phyloP scores from a whole-genome alignment of 2,888 invertebrate genomes.

The Proisotoma minuta region DNA sequence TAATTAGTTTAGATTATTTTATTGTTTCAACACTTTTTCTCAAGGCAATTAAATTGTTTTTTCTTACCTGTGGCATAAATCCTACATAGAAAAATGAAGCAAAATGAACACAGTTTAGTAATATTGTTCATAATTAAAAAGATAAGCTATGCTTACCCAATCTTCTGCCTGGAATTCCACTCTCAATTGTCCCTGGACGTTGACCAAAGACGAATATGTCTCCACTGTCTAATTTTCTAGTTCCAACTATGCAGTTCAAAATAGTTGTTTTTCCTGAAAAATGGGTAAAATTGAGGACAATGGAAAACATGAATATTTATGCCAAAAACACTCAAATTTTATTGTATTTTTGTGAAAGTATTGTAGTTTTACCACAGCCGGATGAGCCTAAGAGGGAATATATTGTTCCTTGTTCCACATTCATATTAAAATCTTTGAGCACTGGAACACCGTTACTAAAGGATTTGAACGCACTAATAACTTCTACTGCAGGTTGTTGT shows the following conservation, averaged over 20 bases:
- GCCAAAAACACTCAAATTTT: no score
- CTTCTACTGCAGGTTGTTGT: conserved; percentile 72
- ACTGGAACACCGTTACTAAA: conserved; percentile 84
- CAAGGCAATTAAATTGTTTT: not conserved
- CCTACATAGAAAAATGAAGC: no score
- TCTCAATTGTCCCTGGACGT: conserved; percentile 50
- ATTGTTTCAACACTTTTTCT: not conserved
- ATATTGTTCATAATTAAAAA: no score
- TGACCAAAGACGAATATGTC: conserved; percentile 51
- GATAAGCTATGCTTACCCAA: no score
- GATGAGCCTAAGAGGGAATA: conserved; percentile 89
- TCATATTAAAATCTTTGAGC: conserved; percentile 82
- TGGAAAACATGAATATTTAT: no score
- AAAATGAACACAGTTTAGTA: no score
- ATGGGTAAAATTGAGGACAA: no score
- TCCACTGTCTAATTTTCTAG: conserved; percentile 49
- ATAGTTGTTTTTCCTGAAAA: no score
- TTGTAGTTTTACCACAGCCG: conserved; percentile 66
- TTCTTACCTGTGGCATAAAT: conserved; percentile 51
- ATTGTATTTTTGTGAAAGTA: not conserved
- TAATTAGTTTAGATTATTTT: not conserved
- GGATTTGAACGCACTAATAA: conserved; percentile 79
- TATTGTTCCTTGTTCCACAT: conserved; percentile 89
- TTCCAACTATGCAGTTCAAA: conserved; percentile 52
- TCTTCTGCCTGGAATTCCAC: conserved; percentile 52